Conservation (phyloP, 1,140 invertebrate species). For the Nautilus pompilius region DNA sequence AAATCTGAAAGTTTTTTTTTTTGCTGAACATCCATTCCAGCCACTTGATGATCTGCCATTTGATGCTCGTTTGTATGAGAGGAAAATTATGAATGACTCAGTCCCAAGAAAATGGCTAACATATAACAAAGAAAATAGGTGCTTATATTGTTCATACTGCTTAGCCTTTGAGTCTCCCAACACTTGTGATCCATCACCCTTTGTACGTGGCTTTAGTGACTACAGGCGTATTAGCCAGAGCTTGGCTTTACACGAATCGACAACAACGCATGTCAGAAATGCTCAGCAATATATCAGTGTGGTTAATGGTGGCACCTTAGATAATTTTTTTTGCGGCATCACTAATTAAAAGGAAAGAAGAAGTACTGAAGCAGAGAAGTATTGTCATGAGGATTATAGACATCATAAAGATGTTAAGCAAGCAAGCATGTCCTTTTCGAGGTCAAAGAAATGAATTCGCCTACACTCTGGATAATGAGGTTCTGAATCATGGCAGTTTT, state of each 20-base stretch:
- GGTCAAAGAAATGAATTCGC: neutral
- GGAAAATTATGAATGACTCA: neutral
- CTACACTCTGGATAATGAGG: neutral
- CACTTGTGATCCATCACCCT: neutral
- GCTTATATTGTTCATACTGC: neutral
- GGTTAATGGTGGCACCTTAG: neutral
- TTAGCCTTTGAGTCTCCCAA: neutral
- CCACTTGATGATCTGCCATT: neutral
- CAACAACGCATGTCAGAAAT: neutral
- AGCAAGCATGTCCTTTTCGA: neutral
- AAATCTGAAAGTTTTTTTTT: constrained; percentile 3
- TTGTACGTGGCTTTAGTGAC: neutral
- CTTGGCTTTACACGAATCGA: constrained; percentile 1
- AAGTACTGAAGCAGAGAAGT: neutral
- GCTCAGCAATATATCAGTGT: neutral
- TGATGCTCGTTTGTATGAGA: neutral
- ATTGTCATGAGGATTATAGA: neutral
- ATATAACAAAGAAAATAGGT: neutral
- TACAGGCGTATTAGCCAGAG: too few species aligned
- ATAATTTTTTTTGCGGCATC: neutral
- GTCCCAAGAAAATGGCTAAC: neutral
- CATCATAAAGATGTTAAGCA: constrained; percentile 1
- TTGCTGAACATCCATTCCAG: neutral
- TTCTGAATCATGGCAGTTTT: constrained; percentile 2
- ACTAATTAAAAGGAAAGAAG: neutral